Evolutionary conservation across 2,797 vertebrate species (phyloP).

Genomic region (Characodon lateralis): DNA sequence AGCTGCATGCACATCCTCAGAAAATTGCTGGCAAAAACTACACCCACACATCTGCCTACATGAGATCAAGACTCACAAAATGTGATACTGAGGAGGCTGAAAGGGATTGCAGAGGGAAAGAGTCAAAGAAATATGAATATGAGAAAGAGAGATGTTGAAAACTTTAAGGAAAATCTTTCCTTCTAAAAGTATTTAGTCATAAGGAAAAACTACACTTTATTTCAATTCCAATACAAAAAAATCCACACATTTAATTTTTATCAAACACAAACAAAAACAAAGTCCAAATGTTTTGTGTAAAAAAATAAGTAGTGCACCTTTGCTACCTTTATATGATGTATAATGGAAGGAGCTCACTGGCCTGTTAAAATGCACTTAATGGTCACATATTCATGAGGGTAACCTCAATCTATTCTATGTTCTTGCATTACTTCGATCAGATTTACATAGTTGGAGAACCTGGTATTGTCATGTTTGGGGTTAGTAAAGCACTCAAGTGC

Average conservation of each 20-base stretch:
- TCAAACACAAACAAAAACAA: not conserved
- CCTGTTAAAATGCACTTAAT: too few species aligned
- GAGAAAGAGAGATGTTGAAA: not conserved
- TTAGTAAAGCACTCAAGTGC: too few species aligned
- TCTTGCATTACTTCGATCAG: too few species aligned
- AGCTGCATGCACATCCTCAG: constrained; percentile 16
- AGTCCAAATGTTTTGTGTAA: not conserved
- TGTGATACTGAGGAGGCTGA: constrained; percentile 12
- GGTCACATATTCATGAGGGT: too few species aligned
- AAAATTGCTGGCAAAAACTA: constrained; percentile 27
- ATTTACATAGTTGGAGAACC: too few species aligned
- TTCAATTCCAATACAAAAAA: not conserved
- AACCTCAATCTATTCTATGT: too few species aligned
- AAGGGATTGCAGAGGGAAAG: not conserved
- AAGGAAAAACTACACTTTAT: not conserved
- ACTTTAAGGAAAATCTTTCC: not conserved
- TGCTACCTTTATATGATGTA: too few species aligned
- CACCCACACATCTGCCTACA: constrained; percentile 50
- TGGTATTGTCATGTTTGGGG: too few species aligned
- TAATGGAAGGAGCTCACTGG: too few species aligned
- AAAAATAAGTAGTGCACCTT: too few species aligned
- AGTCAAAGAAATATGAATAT: not conserved
- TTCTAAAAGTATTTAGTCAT: not conserved
- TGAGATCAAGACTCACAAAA: constrained; percentile 20
- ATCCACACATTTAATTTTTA: not conserved